These are phyloP conservation scores for Grammomys surdaster DNA, from an alignment of 2,113 vertebrate genomes.

Conservation along the genomic window DNA sequence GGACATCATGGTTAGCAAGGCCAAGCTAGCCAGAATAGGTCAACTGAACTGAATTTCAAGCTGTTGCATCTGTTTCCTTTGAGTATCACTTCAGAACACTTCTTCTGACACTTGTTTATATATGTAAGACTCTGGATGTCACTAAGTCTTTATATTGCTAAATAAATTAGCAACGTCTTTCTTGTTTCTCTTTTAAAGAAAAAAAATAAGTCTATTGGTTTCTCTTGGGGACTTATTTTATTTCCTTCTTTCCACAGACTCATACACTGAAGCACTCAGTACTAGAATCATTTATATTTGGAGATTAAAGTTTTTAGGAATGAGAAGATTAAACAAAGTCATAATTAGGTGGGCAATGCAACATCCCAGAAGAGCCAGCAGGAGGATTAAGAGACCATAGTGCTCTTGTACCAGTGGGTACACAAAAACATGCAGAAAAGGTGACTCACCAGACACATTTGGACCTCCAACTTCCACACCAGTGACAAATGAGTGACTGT, in stretches of 20 bases:
- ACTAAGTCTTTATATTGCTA: not conserved
- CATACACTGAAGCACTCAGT: not conserved
- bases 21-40: not conserved
- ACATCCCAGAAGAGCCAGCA: accelerated
- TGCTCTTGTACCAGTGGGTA: accelerated
- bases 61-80: slow-evolving; percentile 23
- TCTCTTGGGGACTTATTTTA: not conserved
- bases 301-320: not conserved
- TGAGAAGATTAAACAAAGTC: not conserved
- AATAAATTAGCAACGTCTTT: not conserved
- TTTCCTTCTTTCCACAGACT: not conserved
- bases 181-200: not conserved
- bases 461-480: not conserved
- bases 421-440: not conserved
- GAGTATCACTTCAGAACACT: not conserved
- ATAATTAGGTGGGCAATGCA: not conserved
- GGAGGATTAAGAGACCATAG: not conserved
- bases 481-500: not conserved
- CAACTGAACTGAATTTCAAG: not conserved
- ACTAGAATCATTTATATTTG: not conserved
- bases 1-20: not conserved
- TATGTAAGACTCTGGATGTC: not conserved
- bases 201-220: not conserved
- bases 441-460: not conserved
- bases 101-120: not conserved